Conservation (phyloP, 2,113 vertebrate species). For the Toxostoma redivivum region DNA sequence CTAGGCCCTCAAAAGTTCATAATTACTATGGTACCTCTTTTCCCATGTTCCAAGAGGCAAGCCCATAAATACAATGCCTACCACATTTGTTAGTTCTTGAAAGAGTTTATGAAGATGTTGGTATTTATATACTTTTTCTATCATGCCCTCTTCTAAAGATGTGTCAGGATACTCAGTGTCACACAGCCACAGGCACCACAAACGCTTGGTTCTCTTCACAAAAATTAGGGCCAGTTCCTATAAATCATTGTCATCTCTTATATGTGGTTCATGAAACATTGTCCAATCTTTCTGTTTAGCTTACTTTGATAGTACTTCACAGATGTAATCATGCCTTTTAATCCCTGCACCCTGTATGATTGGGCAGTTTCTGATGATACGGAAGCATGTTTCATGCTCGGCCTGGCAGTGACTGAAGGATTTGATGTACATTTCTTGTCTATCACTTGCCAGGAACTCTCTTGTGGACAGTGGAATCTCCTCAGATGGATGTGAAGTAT, state of each 20-base stretch:
- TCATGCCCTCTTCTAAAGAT: neutral
- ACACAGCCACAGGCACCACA: rapidly evolving
- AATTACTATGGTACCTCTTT: neutral
- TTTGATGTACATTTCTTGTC: neutral
- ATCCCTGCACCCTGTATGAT: neutral
- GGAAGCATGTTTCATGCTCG: neutral
- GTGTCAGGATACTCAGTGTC: neutral
- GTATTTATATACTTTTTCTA: neutral
- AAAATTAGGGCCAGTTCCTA: neutral
- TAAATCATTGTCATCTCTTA: neutral
- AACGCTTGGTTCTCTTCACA: neutral
- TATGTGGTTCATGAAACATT: neutral
- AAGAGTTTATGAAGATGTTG: neutral
- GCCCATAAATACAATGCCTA: neutral
- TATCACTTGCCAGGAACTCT: neutral
- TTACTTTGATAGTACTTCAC: neutral
- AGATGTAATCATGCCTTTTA: neutral
- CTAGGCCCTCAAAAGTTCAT: neutral
- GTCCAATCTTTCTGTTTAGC: neutral
- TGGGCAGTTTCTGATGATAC: rapidly evolving
- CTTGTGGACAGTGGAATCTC: neutral
- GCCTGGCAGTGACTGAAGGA: neutral
- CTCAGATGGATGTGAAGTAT: neutral
- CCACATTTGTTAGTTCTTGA: neutral
- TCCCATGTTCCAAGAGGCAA: neutral